Evolutionary conservation across 2,888 invertebrate genomes (phyloP).

Genomic region (Helobdella robusta): DNA sequence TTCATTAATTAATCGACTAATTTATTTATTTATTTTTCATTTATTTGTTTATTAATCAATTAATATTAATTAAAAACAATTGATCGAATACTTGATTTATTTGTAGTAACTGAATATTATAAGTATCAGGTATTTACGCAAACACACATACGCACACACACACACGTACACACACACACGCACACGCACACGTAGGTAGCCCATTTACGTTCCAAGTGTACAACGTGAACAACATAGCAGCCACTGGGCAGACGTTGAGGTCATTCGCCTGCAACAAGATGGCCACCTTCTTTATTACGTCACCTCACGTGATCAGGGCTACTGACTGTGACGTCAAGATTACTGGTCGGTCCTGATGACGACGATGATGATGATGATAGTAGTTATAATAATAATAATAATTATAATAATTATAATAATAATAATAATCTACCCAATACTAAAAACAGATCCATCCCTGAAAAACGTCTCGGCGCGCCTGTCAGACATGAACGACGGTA

Average conservation of each 20-base stretch:
- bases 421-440: neutral
- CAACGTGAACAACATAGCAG: constrained; percentile 57
- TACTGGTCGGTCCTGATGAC: constrained; percentile 53
- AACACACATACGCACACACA: too few species aligned
- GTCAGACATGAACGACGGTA: neutral
- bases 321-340: constrained; percentile 47
- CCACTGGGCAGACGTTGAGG: constrained; percentile 76
- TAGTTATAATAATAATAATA: neutral
- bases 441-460: constrained; percentile 14
- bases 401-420: neutral
- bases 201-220: constrained; percentile 42
- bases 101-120: too few species aligned
- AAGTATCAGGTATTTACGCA: too few species aligned
- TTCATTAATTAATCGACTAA: neutral
- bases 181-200: too few species aligned
- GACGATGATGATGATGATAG: too few species aligned
- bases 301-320: constrained; percentile 56
- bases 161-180: too few species aligned
- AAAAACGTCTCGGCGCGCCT: neutral
- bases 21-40: neutral
- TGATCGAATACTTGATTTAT: too few species aligned
- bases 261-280: constrained; percentile 74
- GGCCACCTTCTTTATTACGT: constrained; percentile 77
- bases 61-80: too few species aligned
- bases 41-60: neutral